Conservation (phyloP, 1,140 invertebrate genomes). For the Contarinia nasturtii region DNA sequence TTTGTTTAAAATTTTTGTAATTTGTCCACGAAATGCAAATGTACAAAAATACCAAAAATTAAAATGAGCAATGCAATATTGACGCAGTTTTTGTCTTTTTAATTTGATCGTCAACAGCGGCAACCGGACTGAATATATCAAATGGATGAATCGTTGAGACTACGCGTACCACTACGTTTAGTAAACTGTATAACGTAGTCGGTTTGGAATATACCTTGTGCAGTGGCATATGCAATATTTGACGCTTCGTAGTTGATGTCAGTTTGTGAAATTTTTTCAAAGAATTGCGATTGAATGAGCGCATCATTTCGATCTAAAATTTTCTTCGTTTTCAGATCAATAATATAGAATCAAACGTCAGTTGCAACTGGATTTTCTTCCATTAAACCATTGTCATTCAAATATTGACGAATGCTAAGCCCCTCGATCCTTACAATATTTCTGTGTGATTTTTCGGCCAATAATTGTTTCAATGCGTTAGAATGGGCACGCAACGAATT, state of each 20-base stretch:
- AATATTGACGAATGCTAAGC: conserved; percentile 42
- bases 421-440: conserved; percentile 61
- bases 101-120: conserved; percentile 14
- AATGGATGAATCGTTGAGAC: too few species aligned
- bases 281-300: conserved; percentile 33
- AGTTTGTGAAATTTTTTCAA: conserved; percentile 33
- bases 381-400: conserved; percentile 50
- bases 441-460: conserved; percentile 49
- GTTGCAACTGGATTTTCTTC: conserved; percentile 54
- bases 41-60: conserved; percentile 65
- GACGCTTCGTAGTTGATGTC: conserved; percentile 47
- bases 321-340: conserved; percentile 57
- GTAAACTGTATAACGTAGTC: too few species aligned
- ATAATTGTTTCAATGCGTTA: conserved; percentile 38
- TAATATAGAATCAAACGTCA: conserved; percentile 69
- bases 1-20: conserved; percentile 67
- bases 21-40: conserved; percentile 84
- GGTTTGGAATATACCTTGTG: conserved; percentile 49
- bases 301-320: conserved; percentile 53
- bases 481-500: conserved; percentile 45
- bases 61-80: conserved; percentile 72
- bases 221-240: conserved; percentile 38
- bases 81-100: conserved; percentile 31
- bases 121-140: conserved; percentile 36
- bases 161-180: too few species aligned